phyloP scores from a whole-genome alignment of 2,797 vertebrate species.

The Mastacembelus armatus region DNA sequence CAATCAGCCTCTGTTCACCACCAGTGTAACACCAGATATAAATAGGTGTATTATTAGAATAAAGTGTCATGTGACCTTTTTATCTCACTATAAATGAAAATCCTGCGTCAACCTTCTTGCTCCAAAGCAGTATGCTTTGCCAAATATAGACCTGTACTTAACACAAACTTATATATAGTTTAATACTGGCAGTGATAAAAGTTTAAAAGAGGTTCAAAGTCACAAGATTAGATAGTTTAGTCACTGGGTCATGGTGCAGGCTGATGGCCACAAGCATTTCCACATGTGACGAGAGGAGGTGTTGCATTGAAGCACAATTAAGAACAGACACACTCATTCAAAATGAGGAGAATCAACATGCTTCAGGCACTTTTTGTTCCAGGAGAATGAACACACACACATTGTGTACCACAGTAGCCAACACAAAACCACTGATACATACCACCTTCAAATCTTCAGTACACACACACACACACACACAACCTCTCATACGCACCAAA shows the following conservation, averaged over 20 bases:
- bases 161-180: conserved; percentile 30
- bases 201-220: conserved; percentile 68
- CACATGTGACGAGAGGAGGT: conserved; percentile 28
- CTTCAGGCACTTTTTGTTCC: conserved; percentile 62
- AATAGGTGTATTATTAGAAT: too few species aligned
- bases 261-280: conserved; percentile 60
- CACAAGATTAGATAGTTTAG: conserved; percentile 49
- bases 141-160: conserved; percentile 42
- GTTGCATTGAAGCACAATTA: conserved; percentile 73
- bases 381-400: conserved; percentile 52
- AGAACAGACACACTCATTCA: conserved; percentile 55
- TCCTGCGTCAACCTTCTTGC: conserved; percentile 28
- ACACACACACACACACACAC: not conserved
- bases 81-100: conserved; percentile 16
- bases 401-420: conserved; percentile 19
- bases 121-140: not conserved
- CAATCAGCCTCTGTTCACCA: not conserved
- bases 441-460: not conserved
- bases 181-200: conserved; percentile 43
- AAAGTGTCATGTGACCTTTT: conserved; percentile 23
- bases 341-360: conserved; percentile 54
- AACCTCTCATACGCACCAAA: not conserved
- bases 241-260: conserved; percentile 49
- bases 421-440: conserved; percentile 26
- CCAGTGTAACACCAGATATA: not conserved